phyloP scores from a whole-genome alignment of 1,140 invertebrate genomes.

The Magallana angulata region DNA sequence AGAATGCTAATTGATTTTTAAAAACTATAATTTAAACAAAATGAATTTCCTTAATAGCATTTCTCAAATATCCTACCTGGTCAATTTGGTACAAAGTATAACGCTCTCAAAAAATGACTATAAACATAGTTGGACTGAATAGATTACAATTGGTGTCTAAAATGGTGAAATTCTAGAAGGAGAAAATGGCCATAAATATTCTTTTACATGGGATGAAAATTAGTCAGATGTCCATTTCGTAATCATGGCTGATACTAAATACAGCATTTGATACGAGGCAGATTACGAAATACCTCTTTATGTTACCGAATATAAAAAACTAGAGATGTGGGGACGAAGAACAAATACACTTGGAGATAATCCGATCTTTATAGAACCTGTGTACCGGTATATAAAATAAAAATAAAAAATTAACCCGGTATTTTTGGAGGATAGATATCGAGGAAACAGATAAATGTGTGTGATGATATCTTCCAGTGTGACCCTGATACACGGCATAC shows the following conservation, averaged over 20 bases:
- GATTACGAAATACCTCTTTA: too few relatives aligned
- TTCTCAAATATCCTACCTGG: background rate
- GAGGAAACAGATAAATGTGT: too few relatives aligned
- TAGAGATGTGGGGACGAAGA: too few relatives aligned
- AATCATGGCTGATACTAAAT: too few relatives aligned
- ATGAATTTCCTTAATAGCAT: background rate
- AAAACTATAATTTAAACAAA: slow-evolving; percentile 5
- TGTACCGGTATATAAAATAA: too few relatives aligned
- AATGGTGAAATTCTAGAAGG: background rate
- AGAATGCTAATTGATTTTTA: background rate
- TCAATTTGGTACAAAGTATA: background rate
- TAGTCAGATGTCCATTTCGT: background rate
- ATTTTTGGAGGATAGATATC: too few relatives aligned
- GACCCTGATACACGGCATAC: background rate
- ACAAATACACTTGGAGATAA: too few relatives aligned
- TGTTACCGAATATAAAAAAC: too few relatives aligned
- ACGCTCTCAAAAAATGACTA: background rate
- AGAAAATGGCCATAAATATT: background rate
- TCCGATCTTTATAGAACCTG: too few relatives aligned
- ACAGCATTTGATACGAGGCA: too few relatives aligned
- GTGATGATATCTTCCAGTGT: too few relatives aligned
- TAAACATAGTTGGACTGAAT: background rate
- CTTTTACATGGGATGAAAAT: background rate
- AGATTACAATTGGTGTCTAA: background rate
- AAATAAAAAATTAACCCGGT: too few relatives aligned